Evolutionary conservation across 2,113 vertebrate genomes (phyloP).

Genomic region (Hemibagrus wyckioides): DNA sequence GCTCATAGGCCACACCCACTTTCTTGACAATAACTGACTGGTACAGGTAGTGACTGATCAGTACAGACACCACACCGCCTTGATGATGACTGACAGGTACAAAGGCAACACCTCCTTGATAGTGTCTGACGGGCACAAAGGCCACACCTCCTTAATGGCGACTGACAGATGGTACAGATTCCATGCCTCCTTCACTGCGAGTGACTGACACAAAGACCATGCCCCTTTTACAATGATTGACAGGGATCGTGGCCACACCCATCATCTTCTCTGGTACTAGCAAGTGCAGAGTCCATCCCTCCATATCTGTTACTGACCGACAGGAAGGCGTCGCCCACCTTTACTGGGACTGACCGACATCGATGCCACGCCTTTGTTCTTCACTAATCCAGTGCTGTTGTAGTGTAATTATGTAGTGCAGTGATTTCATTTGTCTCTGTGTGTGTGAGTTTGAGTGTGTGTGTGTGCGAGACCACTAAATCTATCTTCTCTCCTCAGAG

Average conservation of each 20-base stretch:
- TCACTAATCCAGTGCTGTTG: neutral
- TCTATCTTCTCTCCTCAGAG: conserved; percentile 71
- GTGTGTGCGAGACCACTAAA: neutral
- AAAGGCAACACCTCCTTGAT: neutral
- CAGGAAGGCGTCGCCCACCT: neutral
- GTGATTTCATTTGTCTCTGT: neutral
- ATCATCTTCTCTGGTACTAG: neutral
- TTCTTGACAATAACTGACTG: neutral
- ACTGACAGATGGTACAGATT: neutral
- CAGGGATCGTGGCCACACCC: neutral
- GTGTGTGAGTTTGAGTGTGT: neutral
- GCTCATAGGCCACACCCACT: neutral
- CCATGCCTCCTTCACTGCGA: neutral
- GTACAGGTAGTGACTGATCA: neutral
- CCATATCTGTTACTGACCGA: neutral
- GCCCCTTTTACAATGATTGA: neutral
- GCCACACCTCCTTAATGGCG: neutral
- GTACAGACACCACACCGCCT: neutral
- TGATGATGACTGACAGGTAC: neutral
- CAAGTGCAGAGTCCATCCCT: neutral
- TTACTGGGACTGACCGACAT: neutral
- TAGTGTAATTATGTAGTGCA: neutral
- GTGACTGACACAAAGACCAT: neutral
- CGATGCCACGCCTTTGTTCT: neutral
- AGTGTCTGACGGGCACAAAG: neutral